phyloP scores from a whole-genome alignment of 2,888 invertebrate species.

The Nebria salina region DNA sequence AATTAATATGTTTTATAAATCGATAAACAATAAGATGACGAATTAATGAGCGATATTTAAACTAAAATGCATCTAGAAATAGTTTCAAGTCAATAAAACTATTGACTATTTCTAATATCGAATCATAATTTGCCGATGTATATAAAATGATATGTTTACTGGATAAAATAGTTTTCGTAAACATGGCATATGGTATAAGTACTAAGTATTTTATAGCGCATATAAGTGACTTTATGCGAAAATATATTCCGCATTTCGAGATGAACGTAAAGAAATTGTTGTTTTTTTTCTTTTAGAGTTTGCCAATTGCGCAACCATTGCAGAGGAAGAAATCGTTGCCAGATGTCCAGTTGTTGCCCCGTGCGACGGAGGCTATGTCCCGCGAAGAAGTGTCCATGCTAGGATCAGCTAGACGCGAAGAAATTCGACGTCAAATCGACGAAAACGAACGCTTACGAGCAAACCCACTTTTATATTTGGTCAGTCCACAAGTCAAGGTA shows the following conservation, averaged over 20 bases:
- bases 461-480: constrained; percentile 93
- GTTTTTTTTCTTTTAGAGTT: constrained; percentile 68
- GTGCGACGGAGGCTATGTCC: constrained; percentile 85
- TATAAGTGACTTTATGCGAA: background rate
- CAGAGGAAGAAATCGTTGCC: constrained; percentile 97
- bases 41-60: background rate
- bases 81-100: constrained; percentile 27
- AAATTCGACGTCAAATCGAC: constrained; percentile 89
- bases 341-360: constrained; percentile 87
- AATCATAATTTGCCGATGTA: background rate
- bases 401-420: constrained; percentile 93
- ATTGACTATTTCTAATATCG: background rate
- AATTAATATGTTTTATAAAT: too few relatives aligned
- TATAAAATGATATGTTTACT: background rate
- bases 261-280: too few relatives aligned
- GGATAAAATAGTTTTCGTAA: background rate
- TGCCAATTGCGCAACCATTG: constrained; percentile 80
- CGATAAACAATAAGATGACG: too few relatives aligned
- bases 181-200: background rate
- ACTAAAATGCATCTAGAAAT: background rate
- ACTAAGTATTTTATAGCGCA: background rate
- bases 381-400: constrained; percentile 95
- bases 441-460: constrained; percentile 91
- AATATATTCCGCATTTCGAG: background rate
- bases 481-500: constrained; percentile 98